phyloP scores from a whole-genome alignment of 2,888 invertebrate species.

The Macropis europaea region DNA sequence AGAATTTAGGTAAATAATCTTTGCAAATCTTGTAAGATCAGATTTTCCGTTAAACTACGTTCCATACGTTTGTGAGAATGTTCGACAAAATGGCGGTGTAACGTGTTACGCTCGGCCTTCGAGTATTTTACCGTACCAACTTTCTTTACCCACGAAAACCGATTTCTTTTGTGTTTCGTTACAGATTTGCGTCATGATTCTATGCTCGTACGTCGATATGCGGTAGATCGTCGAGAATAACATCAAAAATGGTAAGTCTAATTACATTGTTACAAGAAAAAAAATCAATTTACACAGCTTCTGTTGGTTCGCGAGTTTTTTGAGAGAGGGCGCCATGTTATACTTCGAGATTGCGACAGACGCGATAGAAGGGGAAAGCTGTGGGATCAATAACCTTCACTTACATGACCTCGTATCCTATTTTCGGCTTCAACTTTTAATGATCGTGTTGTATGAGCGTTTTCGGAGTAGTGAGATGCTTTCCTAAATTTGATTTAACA shows the following conservation, averaged over 20 bases:
- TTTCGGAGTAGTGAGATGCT: constrained; percentile 13
- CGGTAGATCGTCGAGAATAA: constrained; percentile 52
- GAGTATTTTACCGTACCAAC: no score
- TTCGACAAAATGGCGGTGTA: constrained; percentile 60
- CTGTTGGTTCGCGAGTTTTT: constrained; percentile 22
- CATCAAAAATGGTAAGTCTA: constrained; percentile 65
- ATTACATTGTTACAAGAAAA: constrained; percentile 23
- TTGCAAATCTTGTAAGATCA: neutral
- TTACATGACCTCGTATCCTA: constrained; percentile 52
- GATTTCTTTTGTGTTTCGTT: constrained; percentile 66
- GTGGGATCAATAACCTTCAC: constrained; percentile 64
- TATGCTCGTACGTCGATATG: constrained; percentile 49
- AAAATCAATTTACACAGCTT: constrained; percentile 16
- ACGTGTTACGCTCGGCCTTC: constrained; percentile 30
- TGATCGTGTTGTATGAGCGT: neutral
- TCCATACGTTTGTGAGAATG: constrained; percentile 17
- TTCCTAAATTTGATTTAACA: constrained; percentile 19
- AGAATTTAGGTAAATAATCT: constrained; percentile 41
- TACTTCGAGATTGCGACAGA: constrained; percentile 9
- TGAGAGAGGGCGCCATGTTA: constrained; percentile 61
- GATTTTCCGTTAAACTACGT: no score
- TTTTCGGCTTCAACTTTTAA: constrained; percentile 41
- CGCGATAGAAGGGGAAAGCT: constrained; percentile 14
- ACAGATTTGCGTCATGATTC: constrained; percentile 65
- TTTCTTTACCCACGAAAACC: constrained; percentile 33